Evolutionary conservation across 2,888 invertebrate genomes (phyloP).

Genomic region (Xylophagus ater): DNA sequence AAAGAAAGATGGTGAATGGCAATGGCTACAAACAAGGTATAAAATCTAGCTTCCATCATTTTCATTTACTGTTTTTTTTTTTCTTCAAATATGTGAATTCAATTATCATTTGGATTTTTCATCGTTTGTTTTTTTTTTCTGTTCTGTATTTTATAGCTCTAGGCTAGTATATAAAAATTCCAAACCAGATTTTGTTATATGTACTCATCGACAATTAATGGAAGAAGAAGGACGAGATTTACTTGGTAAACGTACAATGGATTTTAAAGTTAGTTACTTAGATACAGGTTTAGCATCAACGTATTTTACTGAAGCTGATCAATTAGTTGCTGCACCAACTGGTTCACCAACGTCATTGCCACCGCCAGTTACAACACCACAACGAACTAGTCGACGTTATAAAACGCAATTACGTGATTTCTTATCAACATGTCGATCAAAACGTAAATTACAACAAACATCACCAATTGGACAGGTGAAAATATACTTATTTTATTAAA

Average conservation of each 20-base stretch:
- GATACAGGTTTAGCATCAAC: conserved; percentile 86
- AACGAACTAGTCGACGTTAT: conserved; percentile 76
- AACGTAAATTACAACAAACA: conserved; percentile 50
- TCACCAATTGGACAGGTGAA: conserved; percentile 39
- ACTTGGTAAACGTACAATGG: conserved; percentile 95
- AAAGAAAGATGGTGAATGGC: conserved; percentile 88
- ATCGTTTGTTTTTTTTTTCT: neutral
- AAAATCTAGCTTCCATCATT: too few relatives aligned
- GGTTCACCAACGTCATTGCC: conserved; percentile 44
- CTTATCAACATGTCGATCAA: conserved; percentile 80
- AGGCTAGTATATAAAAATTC: conserved; percentile 98
- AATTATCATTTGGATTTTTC: neutral
- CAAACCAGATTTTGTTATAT: conserved; percentile 97
- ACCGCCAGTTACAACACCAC: conserved; percentile 55
- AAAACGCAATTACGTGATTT: conserved; percentile 90
- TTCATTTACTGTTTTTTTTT: too few relatives aligned
- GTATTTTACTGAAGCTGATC: conserved; percentile 80
- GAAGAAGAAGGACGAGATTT: conserved; percentile 98
- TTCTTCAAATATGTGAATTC: neutral
- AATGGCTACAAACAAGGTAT: conserved; percentile 90
- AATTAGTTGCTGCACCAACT: conserved; percentile 49
- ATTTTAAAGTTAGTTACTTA: conserved; percentile 94
- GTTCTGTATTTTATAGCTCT: conserved; percentile 46
- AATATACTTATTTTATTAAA: neutral
- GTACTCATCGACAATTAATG: conserved; percentile 97